Percentiles rank a stretch among this genome's conserved stretches.
Evolutionary conservation across 2,113 vertebrate species (phyloP).

Genomic region (Excalfactoria chinensis): DNA sequence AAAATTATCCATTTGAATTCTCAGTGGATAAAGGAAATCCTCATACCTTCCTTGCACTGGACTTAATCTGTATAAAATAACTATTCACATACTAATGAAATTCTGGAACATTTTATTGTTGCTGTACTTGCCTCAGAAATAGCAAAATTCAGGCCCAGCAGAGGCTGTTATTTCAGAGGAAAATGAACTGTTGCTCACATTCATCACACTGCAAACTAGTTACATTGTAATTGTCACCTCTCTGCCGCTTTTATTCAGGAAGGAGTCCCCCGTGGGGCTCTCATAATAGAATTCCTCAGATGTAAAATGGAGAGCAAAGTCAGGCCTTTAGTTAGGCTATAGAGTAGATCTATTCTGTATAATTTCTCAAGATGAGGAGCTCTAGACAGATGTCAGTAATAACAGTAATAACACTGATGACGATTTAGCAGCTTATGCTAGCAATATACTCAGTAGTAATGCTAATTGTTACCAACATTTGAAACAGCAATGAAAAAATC

Average conservation of each 20-base stretch:
- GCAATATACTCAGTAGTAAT: background rate
- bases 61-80: background rate
- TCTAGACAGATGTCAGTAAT: background rate
- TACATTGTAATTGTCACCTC: background rate
- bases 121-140: background rate
- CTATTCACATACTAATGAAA: background rate
- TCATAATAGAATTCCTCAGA: background rate
- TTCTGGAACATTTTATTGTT: background rate
- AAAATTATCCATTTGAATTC: background rate
- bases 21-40: background rate
- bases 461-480: background rate
- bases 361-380: background rate
- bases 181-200: conserved; percentile 5
- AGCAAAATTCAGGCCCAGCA: background rate
- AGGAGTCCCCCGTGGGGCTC: background rate
- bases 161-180: background rate
- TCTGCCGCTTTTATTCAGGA: background rate
- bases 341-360: background rate
- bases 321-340: background rate
- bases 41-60: background rate
- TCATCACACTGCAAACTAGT: background rate
- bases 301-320: background rate
- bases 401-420: background rate
- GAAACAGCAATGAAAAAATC: background rate
- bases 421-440: background rate